Conservation (phyloP, 2,797 vertebrate species). For the Emydoidea blandingii region DNA sequence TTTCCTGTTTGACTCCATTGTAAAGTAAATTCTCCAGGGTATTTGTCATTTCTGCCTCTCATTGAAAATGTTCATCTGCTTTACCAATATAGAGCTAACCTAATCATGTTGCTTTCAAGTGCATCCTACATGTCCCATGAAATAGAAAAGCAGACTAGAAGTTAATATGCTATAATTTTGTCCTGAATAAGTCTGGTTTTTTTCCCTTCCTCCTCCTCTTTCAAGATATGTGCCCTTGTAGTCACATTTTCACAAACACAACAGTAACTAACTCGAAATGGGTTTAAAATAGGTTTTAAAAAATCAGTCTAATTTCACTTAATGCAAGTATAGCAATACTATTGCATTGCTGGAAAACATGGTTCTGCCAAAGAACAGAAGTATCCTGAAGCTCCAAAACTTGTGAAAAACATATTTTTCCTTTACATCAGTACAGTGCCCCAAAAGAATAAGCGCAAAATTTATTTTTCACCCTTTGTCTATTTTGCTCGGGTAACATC, state of each 20-base stretch:
- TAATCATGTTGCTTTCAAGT: conserved; percentile 67
- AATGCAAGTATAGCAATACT: neutral
- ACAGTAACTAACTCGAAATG: conserved; percentile 46
- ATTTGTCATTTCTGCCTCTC: conserved; percentile 53
- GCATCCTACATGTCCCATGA: conserved; percentile 12
- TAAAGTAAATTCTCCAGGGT: conserved; percentile 31
- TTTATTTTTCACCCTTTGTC: neutral
- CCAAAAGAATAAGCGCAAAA: neutral
- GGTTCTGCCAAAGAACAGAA: neutral
- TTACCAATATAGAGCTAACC: conserved; percentile 50
- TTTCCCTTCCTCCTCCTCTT: conserved; percentile 23
- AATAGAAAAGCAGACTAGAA: conserved; percentile 66
- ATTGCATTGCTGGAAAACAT: neutral
- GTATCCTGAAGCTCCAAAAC: neutral
- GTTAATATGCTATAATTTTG: conserved; percentile 44
- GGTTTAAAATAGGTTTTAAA: conserved; percentile 57
- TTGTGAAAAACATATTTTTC: neutral
- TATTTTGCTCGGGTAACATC: neutral
- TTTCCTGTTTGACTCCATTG: conserved; percentile 61
- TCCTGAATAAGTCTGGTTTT: conserved; percentile 51
- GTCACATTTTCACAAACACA: conserved; percentile 45
- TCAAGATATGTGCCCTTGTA: conserved; percentile 50
- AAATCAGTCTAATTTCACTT: conserved; percentile 49
- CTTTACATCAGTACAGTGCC: neutral
- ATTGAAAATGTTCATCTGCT: conserved; percentile 61